A percentile compares a stretch with the other conserved stretches of the same genome.
Evolutionary conservation across 2,113 vertebrate species (phyloP).

Genomic region (Cnemophilus loriae): DNA sequence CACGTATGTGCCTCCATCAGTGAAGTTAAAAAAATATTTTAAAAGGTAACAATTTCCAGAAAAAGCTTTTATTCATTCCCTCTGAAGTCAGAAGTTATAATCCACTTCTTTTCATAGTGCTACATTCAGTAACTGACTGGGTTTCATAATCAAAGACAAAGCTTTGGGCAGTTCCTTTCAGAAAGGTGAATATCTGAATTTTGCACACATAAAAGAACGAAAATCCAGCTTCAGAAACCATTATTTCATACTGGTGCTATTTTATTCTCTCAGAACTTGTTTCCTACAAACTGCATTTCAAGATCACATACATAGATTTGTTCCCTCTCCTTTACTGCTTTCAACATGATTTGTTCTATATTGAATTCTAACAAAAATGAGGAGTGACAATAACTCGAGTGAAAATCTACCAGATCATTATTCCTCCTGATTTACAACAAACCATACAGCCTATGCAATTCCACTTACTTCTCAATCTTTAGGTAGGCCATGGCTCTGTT

Average conservation of each 20-base stretch:
- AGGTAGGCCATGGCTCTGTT: conserved; percentile 97
- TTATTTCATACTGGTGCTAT: background rate
- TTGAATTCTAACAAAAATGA: background rate
- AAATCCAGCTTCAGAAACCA: background rate
- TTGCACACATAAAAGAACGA: background rate
- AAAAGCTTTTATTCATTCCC: background rate
- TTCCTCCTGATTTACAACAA: background rate
- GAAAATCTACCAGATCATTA: background rate
- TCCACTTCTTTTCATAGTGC: background rate
- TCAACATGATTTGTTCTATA: background rate
- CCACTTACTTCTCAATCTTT: conserved; percentile 84
- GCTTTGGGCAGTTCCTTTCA: background rate
- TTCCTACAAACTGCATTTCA: background rate
- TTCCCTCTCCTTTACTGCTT: background rate
- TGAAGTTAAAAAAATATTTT: background rate
- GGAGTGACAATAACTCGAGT: background rate
- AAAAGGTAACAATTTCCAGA: background rate
- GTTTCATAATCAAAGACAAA: background rate
- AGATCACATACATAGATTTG: background rate
- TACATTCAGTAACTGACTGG: background rate
- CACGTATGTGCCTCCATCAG: rapidly evolving
- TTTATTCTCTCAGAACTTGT: background rate
- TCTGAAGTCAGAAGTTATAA: background rate
- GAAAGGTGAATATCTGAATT: background rate
- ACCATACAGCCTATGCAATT: background rate